Base-by-base conservation (phyloP, 2,888 invertebrate species). In the Trachelus troglodyta region DNA sequence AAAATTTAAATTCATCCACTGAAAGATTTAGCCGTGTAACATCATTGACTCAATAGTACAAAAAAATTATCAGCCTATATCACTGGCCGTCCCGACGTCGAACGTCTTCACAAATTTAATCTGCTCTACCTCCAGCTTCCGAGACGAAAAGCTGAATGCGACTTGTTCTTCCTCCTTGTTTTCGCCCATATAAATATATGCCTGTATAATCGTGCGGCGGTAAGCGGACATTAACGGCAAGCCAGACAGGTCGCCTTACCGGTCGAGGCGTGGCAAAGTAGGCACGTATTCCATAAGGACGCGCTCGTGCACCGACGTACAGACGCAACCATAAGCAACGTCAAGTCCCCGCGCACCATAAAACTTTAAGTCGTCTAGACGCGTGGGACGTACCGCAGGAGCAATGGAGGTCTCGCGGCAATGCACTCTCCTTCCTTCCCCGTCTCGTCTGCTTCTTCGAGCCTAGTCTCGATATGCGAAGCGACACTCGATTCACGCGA, bases 361-460 rank as follows among this genome's bases (percentile, higher is more conserved):
- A 84, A 83, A 82, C 78, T 83, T 85, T 83, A 79, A 85, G 84
- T 84, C 76, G 87, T 87, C 87, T 87, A 87, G 87, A 87, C 87
- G 86, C 85, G 87, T 87, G 86, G 87, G 87, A 81, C 76, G 79
- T 40, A 40, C 40, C 40, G 40, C 40, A 40, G 40, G 4, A 15
- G 40, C 40, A 40, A 79, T 69, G 73, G 76, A 73, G 76, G 34
- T 69, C 77, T 34, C 74, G 12, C 30, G 23, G 15, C 34, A 33
- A 68, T 40, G 37, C 74, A 31, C 71, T 33, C 34, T 31, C 75
- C 35, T 31, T 78, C 71, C 4, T 12, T 75, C 2, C n/a, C 23
- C 56, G 6, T 31, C 23, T 11, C n/a, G 34, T 34, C 23, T 37
- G 23, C 68, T 68, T 2, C 30, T 68, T 15, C 30, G 37, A 23